Evolutionary conservation across 2,888 invertebrate species (phyloP), one percentile per base, ranked within the genome.

Genomic region (Phaedon cochleariae): DNA sequence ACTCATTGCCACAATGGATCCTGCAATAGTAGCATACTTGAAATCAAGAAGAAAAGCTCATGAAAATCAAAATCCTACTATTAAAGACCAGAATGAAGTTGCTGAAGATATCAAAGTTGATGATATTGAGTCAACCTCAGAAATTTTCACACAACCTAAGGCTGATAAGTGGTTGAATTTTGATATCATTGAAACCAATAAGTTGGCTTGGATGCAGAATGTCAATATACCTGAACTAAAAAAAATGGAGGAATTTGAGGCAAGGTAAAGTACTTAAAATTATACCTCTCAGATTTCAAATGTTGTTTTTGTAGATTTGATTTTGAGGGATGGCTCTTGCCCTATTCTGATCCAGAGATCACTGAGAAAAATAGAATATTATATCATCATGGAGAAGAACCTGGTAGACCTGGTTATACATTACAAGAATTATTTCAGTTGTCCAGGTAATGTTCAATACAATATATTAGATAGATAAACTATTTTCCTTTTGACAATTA

Each of bases 331-430:
- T 88, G 91, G 74, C 83, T 95, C 0, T 80, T 94, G 59, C 93
- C 94, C 0, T 94, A 90, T 74, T 85, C 88, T 49, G 89, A 90
- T 83, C 68, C 84, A 84, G 69, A 88, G 86, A 88, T 90, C 75
- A 84, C 87, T 21, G 86, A 87, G 63, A 86, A 85, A 53, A 87
- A 88, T 68, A 81, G 88, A 22, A 91, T 90, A 45, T 85, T 98
- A 15, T 96, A 95, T 82, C 94, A 97, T 82, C 98, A 98, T 83
- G 97, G 97, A 0, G 93, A 95, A 71, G 97, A 98, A 81, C 92
- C 96, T 6, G 92, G 91, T 67, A 86, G 95, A 67, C 94, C 97
- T 1, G 97, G 97, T 0, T 98, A 97, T 82, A 91, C 95, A 0
- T 81, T 98, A 10, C 92, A 93, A 72, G 98, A 98, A 84, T 82